These are phyloP conservation scores for Papilio demoleus DNA, from an alignment of 2,888 invertebrate species.

Conservation along the genomic window DNA sequence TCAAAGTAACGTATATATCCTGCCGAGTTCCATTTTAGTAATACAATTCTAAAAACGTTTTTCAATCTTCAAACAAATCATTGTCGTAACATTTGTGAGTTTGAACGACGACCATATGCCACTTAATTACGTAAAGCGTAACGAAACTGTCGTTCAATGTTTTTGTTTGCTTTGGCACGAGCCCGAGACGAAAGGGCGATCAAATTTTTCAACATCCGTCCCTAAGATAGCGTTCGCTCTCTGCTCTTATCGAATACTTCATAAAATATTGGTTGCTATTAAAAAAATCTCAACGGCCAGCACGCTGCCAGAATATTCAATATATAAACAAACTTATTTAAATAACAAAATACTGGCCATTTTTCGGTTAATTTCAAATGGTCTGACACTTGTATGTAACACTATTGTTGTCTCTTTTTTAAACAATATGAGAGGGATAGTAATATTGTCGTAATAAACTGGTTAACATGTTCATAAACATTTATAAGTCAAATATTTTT, in stretches of 20 bases:
- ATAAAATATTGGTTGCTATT: conserved; percentile 1
- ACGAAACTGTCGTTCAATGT: conserved; percentile 51
- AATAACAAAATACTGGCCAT: neutral
- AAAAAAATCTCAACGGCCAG: neutral
- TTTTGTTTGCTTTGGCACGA: conserved; percentile 58
- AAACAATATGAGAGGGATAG: no score
- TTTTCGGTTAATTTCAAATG: neutral
- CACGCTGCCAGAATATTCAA: neutral
- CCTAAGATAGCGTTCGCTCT: conserved; percentile 34
- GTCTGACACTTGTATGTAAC: no score
- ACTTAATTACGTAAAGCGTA: conserved; percentile 54
- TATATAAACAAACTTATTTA: neutral
- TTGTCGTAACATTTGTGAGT: conserved; percentile 33
- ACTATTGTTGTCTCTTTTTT: no score
- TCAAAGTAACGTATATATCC: neutral
- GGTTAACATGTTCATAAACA: no score
- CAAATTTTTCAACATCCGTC: conserved; percentile 47
- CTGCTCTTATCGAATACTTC: conserved; percentile 18
- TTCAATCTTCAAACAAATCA: conserved; percentile 39
- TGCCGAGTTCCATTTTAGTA: conserved; percentile 27
- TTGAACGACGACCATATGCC: conserved; percentile 51
- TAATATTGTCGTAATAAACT: no score
- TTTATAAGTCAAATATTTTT: no score
- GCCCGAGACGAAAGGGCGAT: conserved; percentile 45
- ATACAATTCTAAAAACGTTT: conserved; percentile 28